phyloP scores from a whole-genome alignment of 2,888 invertebrate species.

The Sisyra nigra region DNA sequence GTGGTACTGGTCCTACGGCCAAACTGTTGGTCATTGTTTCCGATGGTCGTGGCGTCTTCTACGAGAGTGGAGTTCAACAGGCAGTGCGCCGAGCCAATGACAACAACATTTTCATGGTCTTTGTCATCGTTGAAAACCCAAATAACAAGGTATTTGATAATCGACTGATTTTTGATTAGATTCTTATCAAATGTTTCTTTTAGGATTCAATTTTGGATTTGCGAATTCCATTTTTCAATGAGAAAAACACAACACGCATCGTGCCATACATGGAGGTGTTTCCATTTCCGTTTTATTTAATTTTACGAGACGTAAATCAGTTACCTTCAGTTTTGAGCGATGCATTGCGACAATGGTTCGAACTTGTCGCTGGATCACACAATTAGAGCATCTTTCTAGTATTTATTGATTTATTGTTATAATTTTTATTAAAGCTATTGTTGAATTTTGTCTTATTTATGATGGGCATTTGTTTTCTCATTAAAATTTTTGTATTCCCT shows the following conservation, averaged over 20 bases:
- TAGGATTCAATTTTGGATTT: slow-evolving; percentile 87
- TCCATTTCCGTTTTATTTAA: slow-evolving; percentile 95
- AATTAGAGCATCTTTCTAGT: neutral
- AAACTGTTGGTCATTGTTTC: slow-evolving; percentile 85
- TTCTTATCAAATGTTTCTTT: slow-evolving; percentile 17
- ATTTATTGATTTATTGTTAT: too few species aligned
- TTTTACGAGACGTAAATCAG: slow-evolving; percentile 74
- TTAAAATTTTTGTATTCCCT: neutral
- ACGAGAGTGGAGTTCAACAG: slow-evolving; percentile 67
- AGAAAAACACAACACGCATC: slow-evolving; percentile 41
- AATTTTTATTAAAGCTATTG: too few species aligned
- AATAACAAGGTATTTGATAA: slow-evolving; percentile 50
- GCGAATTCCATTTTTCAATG: slow-evolving; percentile 55
- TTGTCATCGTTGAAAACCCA: slow-evolving; percentile 90
- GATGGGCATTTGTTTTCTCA: too few species aligned
- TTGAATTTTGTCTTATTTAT: too few species aligned
- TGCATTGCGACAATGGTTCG: slow-evolving; percentile 97
- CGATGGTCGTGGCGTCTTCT: slow-evolving; percentile 87
- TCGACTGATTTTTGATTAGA: slow-evolving; percentile 14
- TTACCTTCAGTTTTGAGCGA: slow-evolving; percentile 87
- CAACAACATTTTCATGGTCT: slow-evolving; percentile 81
- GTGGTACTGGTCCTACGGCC: slow-evolving; percentile 43
- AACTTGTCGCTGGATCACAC: slow-evolving; percentile 44
- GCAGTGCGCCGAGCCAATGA: slow-evolving; percentile 69
- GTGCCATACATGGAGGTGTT: slow-evolving; percentile 85